A percentile compares a stretch with the other conserved stretches of the same genome.
Evolutionary conservation across 2,888 invertebrate genomes (phyloP).

Genomic region (Eristalinus sepulchralis): DNA sequence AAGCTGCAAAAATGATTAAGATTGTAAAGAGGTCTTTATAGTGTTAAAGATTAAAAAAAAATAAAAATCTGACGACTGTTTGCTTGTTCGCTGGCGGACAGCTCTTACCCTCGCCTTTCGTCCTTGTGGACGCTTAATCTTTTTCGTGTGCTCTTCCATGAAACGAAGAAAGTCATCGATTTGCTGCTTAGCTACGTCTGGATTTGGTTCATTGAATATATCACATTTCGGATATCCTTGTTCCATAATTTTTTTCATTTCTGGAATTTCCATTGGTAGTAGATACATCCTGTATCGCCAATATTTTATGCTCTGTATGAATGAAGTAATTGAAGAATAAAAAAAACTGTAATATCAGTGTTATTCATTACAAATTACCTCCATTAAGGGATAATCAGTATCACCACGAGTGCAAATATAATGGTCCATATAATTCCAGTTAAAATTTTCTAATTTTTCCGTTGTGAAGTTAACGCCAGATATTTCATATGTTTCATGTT

Average conservation of each 20-base stretch:
- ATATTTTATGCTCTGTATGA: slow-evolving; percentile 88
- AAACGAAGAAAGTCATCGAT: slow-evolving; percentile 89
- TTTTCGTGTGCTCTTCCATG: slow-evolving; percentile 93
- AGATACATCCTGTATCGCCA: slow-evolving; percentile 96
- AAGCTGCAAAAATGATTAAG: slow-evolving; percentile 60
- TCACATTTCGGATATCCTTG: slow-evolving; percentile 89
- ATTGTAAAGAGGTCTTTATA: slow-evolving; percentile 34
- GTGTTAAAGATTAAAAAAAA: slow-evolving; percentile 50
- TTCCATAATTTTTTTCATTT: slow-evolving; percentile 89
- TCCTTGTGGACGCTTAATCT: slow-evolving; percentile 89
- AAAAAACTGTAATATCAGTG: too few species aligned
- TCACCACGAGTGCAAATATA: slow-evolving; percentile 97
- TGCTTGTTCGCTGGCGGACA: neutral
- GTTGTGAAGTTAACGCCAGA: slow-evolving; percentile 97
- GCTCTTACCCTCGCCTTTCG: slow-evolving; percentile 89
- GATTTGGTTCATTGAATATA: slow-evolving; percentile 85
- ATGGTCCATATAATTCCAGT: slow-evolving; percentile 99
- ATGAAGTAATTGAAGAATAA: too few species aligned
- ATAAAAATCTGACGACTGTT: slow-evolving; percentile 18
- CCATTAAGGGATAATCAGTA: slow-evolving; percentile 92
- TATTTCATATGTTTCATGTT: slow-evolving; percentile 95
- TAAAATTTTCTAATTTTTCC: slow-evolving; percentile 96
- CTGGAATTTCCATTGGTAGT: slow-evolving; percentile 90
- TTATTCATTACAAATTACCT: slow-evolving; percentile 84
- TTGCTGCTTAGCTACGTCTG: slow-evolving; percentile 83